Base-by-base conservation (phyloP, 2,888 invertebrate genomes). In the Chrysodeixis includens region DNA sequence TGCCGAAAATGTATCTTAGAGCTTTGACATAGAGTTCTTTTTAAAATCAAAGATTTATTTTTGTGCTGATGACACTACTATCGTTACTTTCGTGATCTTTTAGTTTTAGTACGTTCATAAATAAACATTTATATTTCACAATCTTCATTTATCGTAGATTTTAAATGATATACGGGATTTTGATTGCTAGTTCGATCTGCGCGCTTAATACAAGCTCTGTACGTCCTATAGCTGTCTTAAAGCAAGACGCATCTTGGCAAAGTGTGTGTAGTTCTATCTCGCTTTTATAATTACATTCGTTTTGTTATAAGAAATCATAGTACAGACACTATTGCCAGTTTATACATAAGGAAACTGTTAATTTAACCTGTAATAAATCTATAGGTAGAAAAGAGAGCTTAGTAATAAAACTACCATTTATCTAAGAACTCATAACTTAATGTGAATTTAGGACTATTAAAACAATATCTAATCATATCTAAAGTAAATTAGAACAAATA, bases 141-240 rank as follows among this genome's bases (percentile, higher is more conserved):
- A 60, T 77, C 72, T 68, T 64, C 30, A 68, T 70, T 80, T 72
- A 72, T 74, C 49, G 75, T 78, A 69, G 69, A 78, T 74, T 67
- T 69, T 65, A 35, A 35, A 14, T 35, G 2, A 35, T 14, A 4
- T 32, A 10, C 10, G 9, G 32, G 32, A 1, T 32, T 10, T 26
- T 26, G 26, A 26, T 26, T 26, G 26, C 26, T 26, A 2, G 26
- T 6, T 26, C 26, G 26, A 26, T 6, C 26, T 26, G 26, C 2
- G 26, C 2, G 6, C 26, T 26, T 26, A 26, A 6, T 26, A n/a
- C n/a, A 26, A 26, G 26, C 26, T 26, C 26, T 26, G 26, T 26
- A 4, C 26, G 26, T 4, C 2, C 6, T 2, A 26, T 26, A 2
- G 26, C 26, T 6, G 26, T 26, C 6, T 2, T 26, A 6, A 26